Conservation (phyloP, 2,797 vertebrate genomes). For the Artibeus jamaicensis region DNA sequence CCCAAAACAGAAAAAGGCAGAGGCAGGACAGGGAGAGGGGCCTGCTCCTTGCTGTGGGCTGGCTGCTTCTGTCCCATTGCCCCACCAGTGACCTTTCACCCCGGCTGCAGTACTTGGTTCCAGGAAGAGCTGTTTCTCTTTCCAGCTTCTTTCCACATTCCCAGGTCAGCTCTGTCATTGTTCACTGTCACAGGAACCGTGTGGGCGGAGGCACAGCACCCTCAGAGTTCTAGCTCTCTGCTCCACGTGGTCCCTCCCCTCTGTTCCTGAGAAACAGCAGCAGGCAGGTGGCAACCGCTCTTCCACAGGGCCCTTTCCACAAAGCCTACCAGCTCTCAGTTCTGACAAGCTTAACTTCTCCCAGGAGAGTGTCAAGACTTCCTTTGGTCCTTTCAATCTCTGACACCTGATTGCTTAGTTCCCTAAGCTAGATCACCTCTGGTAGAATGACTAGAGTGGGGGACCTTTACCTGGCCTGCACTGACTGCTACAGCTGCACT, state of each 20-base stretch:
- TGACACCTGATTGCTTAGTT: background rate
- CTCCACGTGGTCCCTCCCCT: accelerated
- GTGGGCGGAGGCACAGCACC: accelerated
- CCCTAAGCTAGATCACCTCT: background rate
- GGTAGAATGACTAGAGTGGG: background rate
- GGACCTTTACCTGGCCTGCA: background rate
- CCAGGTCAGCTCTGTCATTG: too few relatives aligned
- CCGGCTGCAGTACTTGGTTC: too few relatives aligned
- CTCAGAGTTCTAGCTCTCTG: accelerated
- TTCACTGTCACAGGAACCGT: accelerated
- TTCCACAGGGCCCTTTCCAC: background rate
- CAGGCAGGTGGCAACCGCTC: accelerated
- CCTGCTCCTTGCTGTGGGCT: background rate
- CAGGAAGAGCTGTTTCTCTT: background rate
- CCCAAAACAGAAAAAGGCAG: background rate
- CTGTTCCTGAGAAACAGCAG: background rate
- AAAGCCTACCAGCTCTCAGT: too few relatives aligned
- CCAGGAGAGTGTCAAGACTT: background rate
- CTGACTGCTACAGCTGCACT: background rate
- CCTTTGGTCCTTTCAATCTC: background rate
- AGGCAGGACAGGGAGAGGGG: background rate
- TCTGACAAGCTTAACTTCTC: too few relatives aligned
- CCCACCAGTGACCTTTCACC: background rate
- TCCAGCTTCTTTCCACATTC: background rate
- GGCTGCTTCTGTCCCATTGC: too few relatives aligned